Evolutionary conservation across 2,113 vertebrate species (phyloP), one percentile per base, ranked within the genome.

Genomic region (Alethe castanea): DNA sequence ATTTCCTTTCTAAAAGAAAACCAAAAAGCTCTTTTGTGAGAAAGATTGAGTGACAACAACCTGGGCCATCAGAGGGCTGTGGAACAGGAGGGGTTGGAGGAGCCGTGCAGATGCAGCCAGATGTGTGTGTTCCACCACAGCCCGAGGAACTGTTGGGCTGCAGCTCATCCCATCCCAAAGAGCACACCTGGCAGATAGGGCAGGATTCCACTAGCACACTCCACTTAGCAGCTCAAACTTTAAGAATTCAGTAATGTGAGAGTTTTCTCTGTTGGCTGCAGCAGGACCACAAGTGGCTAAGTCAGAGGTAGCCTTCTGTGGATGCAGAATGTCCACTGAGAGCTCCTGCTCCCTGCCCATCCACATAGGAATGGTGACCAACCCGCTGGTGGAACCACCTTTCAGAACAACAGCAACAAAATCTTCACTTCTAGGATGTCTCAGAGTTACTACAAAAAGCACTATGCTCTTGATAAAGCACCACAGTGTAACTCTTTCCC

Each of bases 1-100:
- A 29, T 98, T 98, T 86, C 97, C 97, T 82, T 90, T 86, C 97
- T 96, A 83, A 24, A 85, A 93, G 20, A 36, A 2, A 66, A 47
- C 31, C 7, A 7, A 50, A 36, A 71, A 67, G 8, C 11, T 90
- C 7, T 60, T 88, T 8, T 28, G 19, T 70, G 48, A 54, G 45
- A 33, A 48, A 76, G 26, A 69, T 38, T 24, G 31, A 64, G 24
- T 64, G 35, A 15, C 14, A 52, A 17, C 71, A 76, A 2, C 29
- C 26, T 35, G 38, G 64, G 10, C 45, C 50, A 47, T 54, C 35
- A 60, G 60, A 52, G 36, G 48, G 20, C 26, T 0, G 2, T 29
- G 70, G 40, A 57, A 13, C 57, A 60, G 40, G 65, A 72, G 35
- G 22, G 18, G 19, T 23, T 62, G 54, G 31, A 85, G 70, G 50